Base-by-base conservation (phyloP, 1,140 invertebrate species). In the Bathynomus jamesi region DNA sequence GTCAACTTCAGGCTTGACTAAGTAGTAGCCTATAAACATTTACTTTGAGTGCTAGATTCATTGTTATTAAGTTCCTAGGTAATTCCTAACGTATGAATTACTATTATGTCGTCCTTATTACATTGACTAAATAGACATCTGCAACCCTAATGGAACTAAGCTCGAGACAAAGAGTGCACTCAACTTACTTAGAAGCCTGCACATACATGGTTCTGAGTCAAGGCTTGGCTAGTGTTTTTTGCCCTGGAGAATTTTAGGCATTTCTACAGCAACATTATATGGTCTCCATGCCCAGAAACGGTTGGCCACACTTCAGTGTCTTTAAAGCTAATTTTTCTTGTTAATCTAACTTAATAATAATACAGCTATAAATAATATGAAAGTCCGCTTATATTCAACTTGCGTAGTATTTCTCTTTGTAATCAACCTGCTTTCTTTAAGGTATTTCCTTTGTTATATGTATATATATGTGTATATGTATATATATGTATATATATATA, bases 221-320 rank as follows among this genome's bases (percentile, higher is more conserved):
- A 73, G 71, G 72, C 68, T 75, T 76, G 72, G 65, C 72, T 74
- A 74, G 72, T 74, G 72, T 74, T 7, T 53, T 74, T 74, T 68
- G 72, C 72, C 72, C 72, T 74, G 72, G 71, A 73, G 70, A 65
- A 71, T 72, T 63, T 53, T 2, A 40, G 40, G 40, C 40, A 53
- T 53, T 53, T 53, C 60, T 67, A 64, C 71, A 70, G 64, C 71
- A 63, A 66, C 72, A 70, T 65, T 67, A 68, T 40, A 69, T 61
- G 63, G 61, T 40, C 53, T 68, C 71, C 31, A 61, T 67, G 21
- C 65, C 70, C 68, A 66, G 67, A 70, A 53, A 70, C 65, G 60
- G 63, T 53, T 60, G 66, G 64, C 68, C 30, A 66, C 67, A 62
- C 60, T 28, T 63, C 63, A 63, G 66, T 63, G 53, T 67, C 60